These are phyloP conservation scores for Pachypsylla venusta DNA, from an alignment of 1,140 invertebrate species.

Conservation along the genomic window DNA sequence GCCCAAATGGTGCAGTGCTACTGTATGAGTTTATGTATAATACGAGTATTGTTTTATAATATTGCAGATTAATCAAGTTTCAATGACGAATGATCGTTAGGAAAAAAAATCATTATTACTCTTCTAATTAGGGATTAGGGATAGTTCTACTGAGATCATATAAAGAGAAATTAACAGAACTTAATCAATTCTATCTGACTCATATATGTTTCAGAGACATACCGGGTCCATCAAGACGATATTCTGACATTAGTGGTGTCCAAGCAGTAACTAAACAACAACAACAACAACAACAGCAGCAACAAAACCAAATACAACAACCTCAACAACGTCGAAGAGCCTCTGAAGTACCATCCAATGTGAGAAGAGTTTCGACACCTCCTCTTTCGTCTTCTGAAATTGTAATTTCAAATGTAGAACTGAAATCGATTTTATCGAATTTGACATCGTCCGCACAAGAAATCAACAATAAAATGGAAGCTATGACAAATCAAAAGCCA, in stretches of 20 bases:
- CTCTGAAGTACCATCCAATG: slow-evolving; percentile 19
- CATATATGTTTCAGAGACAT: slow-evolving; percentile 14
- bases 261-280: background rate
- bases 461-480: slow-evolving; percentile 33
- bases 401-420: slow-evolving; percentile 61
- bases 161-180: too few relatives aligned
- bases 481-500: background rate
- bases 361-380: background rate
- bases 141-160: too few relatives aligned
- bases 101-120: too few relatives aligned
- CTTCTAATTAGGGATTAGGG: too few relatives aligned
- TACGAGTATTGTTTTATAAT: too few relatives aligned
- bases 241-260: slow-evolving; percentile 21
- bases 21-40: too few relatives aligned
- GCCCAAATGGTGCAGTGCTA: too few relatives aligned
- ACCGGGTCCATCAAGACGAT: slow-evolving; percentile 17
- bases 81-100: too few relatives aligned
- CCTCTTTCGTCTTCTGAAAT: slow-evolving; percentile 34
- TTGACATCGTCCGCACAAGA: slow-evolving; percentile 63
- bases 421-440: slow-evolving; percentile 58
- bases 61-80: too few relatives aligned
- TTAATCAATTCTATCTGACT: too few relatives aligned
- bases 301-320: background rate
- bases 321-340: slow-evolving; percentile 19
- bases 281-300: slow-evolving; percentile 1